These are phyloP conservation scores for Gambelia wislizenii DNA, from an alignment of 2,797 vertebrate genomes.

Conservation along the genomic window DNA sequence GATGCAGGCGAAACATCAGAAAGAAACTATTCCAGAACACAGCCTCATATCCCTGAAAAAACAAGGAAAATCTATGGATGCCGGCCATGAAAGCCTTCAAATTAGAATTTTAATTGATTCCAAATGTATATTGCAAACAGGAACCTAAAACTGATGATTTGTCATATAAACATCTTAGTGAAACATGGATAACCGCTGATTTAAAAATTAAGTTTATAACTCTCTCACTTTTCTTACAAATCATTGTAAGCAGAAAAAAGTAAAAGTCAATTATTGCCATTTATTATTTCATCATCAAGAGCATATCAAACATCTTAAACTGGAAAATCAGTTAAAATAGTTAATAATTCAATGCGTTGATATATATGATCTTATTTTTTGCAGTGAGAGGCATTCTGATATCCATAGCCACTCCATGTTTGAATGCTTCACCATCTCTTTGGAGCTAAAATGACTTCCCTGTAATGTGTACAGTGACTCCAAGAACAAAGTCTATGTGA, in stretches of 20 bases:
- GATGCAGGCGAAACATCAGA: too few relatives aligned
- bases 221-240: background rate
- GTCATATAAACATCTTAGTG: background rate
- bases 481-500: background rate
- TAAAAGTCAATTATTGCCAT: too few relatives aligned
- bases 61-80: too few relatives aligned
- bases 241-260: background rate
- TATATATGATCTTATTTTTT: background rate
- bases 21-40: too few relatives aligned
- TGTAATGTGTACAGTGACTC: background rate
- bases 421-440: background rate
- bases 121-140: conserved; percentile 40
- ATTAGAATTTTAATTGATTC: conserved; percentile 59
- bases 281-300: too few relatives aligned
- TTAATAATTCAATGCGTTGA: background rate
- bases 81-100: too few relatives aligned
- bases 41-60: too few relatives aligned
- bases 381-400: background rate
- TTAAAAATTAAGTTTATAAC: conserved; percentile 23
- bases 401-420: background rate
- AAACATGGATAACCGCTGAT: conserved; percentile 38
- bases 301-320: too few relatives aligned
- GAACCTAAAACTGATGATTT: conserved; percentile 34
- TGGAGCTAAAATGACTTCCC: background rate
- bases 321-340: background rate